These are phyloP conservation scores for Delphinus delphis DNA, from an alignment of 2,113 vertebrate species.

Conservation along the genomic window DNA sequence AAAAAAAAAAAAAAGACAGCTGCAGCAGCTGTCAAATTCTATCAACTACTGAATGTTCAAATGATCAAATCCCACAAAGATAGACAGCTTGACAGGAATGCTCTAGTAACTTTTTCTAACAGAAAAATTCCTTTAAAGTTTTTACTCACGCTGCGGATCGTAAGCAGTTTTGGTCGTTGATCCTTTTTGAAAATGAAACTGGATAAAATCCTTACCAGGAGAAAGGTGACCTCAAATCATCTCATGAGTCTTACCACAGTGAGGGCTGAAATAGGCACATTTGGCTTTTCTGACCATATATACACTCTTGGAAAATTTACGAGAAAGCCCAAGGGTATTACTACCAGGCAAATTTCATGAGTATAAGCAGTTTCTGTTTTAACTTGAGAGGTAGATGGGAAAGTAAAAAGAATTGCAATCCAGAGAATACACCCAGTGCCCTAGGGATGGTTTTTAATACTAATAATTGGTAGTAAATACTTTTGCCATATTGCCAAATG, in stretches of 20 bases:
- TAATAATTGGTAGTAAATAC: not conserved
- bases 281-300: not conserved
- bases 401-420: not conserved
- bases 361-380: not conserved
- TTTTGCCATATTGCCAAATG: not conserved
- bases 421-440: not conserved
- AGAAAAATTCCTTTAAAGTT: not conserved
- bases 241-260: not conserved
- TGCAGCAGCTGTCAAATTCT: not conserved
- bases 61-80: not conserved
- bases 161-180: not conserved
- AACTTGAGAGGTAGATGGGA: not conserved
- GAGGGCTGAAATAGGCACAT: not conserved
- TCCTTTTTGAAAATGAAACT: not conserved
- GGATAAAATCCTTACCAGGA: not conserved
- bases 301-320: not conserved
- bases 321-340: not conserved
- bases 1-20: not conserved
- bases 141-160: not conserved
- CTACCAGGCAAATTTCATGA: not conserved
- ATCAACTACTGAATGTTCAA: not conserved
- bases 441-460: not conserved
- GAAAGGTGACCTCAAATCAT: not conserved
- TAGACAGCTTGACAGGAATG: not conserved
- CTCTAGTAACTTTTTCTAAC: not conserved